A percentile compares a stretch with the other conserved stretches of the same genome.
Conservation (phyloP, 2,797 vertebrate species). For the Glossophaga mutica region DNA sequence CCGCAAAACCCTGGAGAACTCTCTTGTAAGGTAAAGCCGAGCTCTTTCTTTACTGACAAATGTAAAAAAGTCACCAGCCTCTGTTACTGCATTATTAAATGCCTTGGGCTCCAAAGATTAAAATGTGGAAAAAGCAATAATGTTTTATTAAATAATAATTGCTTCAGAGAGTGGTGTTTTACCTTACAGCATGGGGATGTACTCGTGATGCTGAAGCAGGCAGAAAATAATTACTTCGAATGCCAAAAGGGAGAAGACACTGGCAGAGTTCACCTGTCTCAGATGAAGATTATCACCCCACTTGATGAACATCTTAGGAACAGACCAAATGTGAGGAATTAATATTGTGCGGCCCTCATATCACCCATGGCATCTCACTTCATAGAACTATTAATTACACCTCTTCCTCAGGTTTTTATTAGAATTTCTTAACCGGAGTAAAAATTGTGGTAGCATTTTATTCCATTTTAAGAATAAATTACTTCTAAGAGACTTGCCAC, state of each 20-base stretch:
- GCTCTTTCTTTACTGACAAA: constrained; percentile 34
- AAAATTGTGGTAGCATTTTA: constrained; percentile 57
- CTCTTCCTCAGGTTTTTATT: constrained; percentile 43
- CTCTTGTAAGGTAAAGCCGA: constrained; percentile 88
- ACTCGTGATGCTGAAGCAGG: constrained; percentile 84
- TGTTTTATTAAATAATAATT: constrained; percentile 77
- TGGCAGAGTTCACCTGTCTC: constrained; percentile 83
- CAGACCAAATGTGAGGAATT: constrained; percentile 69
- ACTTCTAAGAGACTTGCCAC: neutral
- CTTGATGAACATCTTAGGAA: constrained; percentile 76
- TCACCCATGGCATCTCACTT: neutral
- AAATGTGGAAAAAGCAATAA: constrained; percentile 68
- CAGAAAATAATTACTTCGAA: constrained; percentile 83
- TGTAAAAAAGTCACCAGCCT: constrained; percentile 19
- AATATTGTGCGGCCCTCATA: neutral
- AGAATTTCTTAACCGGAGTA: constrained; percentile 52
- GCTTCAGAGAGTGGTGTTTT: constrained; percentile 70
- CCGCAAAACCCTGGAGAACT: constrained; percentile 83
- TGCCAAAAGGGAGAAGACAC: constrained; percentile 85
- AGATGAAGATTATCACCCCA: constrained; percentile 87
- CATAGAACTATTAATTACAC: constrained; percentile 43
- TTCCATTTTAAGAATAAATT: constrained; percentile 59
- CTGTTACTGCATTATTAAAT: constrained; percentile 43
- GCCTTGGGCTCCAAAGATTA: constrained; percentile 73
- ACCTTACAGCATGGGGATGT: constrained; percentile 86